Base-by-base conservation (phyloP, 2,113 vertebrate species). In the Sinocyclocheilus anshuiensis region DNA sequence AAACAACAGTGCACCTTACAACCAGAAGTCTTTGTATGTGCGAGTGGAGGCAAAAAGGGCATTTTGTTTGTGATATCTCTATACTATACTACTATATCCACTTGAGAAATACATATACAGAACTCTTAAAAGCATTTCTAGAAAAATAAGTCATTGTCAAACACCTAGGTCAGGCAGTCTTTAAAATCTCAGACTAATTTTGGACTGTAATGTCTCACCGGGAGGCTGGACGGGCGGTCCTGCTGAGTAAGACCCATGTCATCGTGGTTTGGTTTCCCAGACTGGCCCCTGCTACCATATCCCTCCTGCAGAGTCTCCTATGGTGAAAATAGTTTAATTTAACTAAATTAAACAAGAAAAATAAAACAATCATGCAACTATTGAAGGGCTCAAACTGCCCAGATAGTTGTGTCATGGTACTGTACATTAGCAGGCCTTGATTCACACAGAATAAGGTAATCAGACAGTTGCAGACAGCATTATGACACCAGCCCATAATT, bases 171-270 rank as follows among this genome's bases (percentile, higher is more conserved):
- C 10, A n/a, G 36, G 6, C 36, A 1, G 20, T 74, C 71, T 16
- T n/a, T 24, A 15, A 76, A 76, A 53, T 77, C 57, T 61, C 77
- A 42, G 57, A 61, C 16, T 39, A 63, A 80, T 80, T 39, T 63
- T 13, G 11, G 7, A 55, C 22, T 29, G 61, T 33, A 45, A 45
- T 78, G 67, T 92, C 97, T 97, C 94, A 98, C 97, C 92, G 97
- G 97, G 92, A 98, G 95, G 76, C 97, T 98, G 1, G 97, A 98
- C 26, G 97, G 97, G 88, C 97, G 95, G 89, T 98, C 97, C 93
- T 98, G 97, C 90, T 97, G 97, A 75, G 96, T 96, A 91, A 97
- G 90, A 90, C 95, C 96, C 95, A 97, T 93, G 90, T 98, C 97
- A 93, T 97, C 97, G 1, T 97, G 97, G 94, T 95, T 97, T 26